Evolutionary conservation across 2,113 vertebrate species (phyloP), one percentile per base, ranked within the genome.

Genomic region (Microtus ochrogaster): DNA sequence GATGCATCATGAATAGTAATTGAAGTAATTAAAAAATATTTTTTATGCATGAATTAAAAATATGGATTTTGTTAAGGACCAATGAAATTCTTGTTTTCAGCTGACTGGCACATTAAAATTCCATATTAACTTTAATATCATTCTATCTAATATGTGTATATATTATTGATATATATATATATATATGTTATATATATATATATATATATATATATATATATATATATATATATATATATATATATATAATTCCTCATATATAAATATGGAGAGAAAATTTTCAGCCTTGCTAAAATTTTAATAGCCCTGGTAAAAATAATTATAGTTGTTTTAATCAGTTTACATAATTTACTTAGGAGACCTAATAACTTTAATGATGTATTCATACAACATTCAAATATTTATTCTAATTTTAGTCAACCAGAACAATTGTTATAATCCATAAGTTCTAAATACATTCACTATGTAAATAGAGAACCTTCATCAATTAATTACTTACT

Each of bases 401-500:
- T 83, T 73, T 87, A 77, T 94, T 93, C 61, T 90, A 84, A 90
- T 88, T 90, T 92, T 44, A 96, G 81, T 88, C 84, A 93, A 58
- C 61, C 74, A 83, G 82, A 94, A 96, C 81, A 94, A 92, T 91
- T 96, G 88, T 94, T 83, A 66, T 95, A 89, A 94, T 91, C 63
- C 90, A 61, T 89, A 95, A 94, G 55, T 95, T 96, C 92, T 78
- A 96, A 96, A 96, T 55, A 94, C 73, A 92, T 92, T 96, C 70
- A 92, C 92, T 66, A 12, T 92, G 96, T 85, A 94, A 96, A 91
- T 96, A 87, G 88, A 94, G 93, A 61, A 30, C 44, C 68, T 79
- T 68, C 33, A 89, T 88, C 92, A 93, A 94, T 97, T 96, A 97
- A 96, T 97, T 96, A 95, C 61, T 94, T 94, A 89, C 93, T 70